Percentiles rank a stretch among this genome's conserved stretches.
These are phyloP conservation scores for Helostoma temminkii DNA, from an alignment of 2,797 vertebrate species.

Conservation along the genomic window DNA sequence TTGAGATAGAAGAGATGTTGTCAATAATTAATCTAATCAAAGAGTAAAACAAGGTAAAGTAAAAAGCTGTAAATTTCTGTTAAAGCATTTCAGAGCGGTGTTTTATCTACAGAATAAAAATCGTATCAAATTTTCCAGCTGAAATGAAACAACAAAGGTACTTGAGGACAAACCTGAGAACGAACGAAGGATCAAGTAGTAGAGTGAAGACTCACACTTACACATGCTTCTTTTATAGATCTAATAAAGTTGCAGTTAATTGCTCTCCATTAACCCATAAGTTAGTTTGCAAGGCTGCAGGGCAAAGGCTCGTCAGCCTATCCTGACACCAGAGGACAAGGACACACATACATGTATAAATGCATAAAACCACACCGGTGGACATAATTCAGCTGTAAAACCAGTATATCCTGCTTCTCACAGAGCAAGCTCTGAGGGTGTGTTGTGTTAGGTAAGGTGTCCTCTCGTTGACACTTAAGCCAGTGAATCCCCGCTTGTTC, in stretches of 20 bases:
- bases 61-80: neutral
- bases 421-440: conserved; percentile 24
- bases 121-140: neutral
- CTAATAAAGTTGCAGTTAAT: conserved; percentile 41
- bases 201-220: neutral
- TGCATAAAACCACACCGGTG: conserved; percentile 12
- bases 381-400: conserved; percentile 44
- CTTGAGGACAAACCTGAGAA: neutral
- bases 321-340: conserved; percentile 16
- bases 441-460: conserved; percentile 45
- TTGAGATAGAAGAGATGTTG: neutral
- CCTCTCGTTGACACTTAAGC: conserved; percentile 55
- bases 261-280: conserved; percentile 24
- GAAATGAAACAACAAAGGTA: conserved; percentile 25
- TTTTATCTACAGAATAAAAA: neutral
- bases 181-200: conserved; percentile 11
- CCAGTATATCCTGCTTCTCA: conserved; percentile 18
- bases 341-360: conserved; percentile 1
- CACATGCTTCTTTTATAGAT: conserved; percentile 42
- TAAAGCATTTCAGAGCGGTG: neutral
- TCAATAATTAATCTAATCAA: neutral
- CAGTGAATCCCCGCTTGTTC: conserved; percentile 53
- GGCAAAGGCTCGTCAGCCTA: conserved; percentile 10
- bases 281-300: conserved; percentile 26
- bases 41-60: conserved; percentile 6